A percentile compares a stretch with the other conserved stretches of the same genome.
Evolutionary conservation across 1,140 invertebrate genomes (phyloP).

Genomic region (Aphidius gifuensis): DNA sequence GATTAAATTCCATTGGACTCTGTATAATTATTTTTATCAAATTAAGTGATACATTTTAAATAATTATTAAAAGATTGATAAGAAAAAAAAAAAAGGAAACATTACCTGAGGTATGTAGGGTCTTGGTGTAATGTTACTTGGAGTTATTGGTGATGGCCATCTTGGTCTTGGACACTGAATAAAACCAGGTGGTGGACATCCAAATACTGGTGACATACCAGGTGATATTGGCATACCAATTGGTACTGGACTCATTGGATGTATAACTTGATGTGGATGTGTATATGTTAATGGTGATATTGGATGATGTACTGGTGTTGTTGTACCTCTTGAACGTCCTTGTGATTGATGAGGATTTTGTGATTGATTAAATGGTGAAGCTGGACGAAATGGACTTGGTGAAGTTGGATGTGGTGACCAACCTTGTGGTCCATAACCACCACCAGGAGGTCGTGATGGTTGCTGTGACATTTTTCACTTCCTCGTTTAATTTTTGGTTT

Average conservation of each 20-base stretch:
- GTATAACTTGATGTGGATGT: conserved; percentile 34
- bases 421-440: conserved; percentile 39
- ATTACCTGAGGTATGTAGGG: conserved; percentile 49
- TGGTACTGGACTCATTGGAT: conserved; percentile 50
- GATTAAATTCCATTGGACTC: conserved; percentile 40
- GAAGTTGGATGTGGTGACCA: conserved; percentile 33
- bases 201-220: conserved; percentile 49
- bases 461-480: conserved; percentile 45
- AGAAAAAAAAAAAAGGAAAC: conserved; percentile 23
- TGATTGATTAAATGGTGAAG: conserved; percentile 37
- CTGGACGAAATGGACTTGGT: conserved; percentile 37
- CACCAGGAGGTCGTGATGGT: conserved; percentile 56
- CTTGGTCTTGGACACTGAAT: conserved; percentile 63
- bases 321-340: conserved; percentile 28
- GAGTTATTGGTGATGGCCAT: conserved; percentile 58
- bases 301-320: conserved; percentile 39
- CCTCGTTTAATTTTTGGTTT: conserved; percentile 12
- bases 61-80: background rate
- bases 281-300: conserved; percentile 43
- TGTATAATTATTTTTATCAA: conserved; percentile 28
- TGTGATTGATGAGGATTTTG: conserved; percentile 27
- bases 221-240: conserved; percentile 50
- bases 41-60: conserved; percentile 14
- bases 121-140: conserved; percentile 46
- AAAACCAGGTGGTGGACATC: conserved; percentile 44